Base-by-base conservation (phyloP, 2,888 invertebrate species). In the Anaspis maculata region DNA sequence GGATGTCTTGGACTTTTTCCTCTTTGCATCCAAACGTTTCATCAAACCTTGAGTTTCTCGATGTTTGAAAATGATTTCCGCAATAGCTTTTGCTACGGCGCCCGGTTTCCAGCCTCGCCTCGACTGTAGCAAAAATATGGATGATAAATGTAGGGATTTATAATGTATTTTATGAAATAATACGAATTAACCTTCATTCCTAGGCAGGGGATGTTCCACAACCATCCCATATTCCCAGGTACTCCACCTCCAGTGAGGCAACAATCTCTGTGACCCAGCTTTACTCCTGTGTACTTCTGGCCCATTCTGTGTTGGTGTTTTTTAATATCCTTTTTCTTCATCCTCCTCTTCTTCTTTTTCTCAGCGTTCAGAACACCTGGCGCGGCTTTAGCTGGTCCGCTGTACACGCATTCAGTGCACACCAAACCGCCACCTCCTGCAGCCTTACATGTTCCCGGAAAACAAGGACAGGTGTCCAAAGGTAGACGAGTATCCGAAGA, bases 161-260 rank as follows among this genome's bases (percentile, higher is more conserved):
- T 15, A 15, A 15, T 16, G 15, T 3, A 24, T 13, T 11, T 3
- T 23, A 13, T 1, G 11, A 15, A 34, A 30, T 13, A 35, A 13
- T 13, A 32, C 44, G 57, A 59, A n/a, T n/a, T n/a, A n/a, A n/a
- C n/a, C 49, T 55, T 57, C 16, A 61, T 37, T 3, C 43, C 41
- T 16, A 51, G 15, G 36, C 56, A 50, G 3, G 58, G 56, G 3
- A 49, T 52, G 40, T 65, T 76, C 81, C 81, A 81, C 15, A 77
- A 53, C 81, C 81, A 81, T 0, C 81, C 81, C 79, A 79, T 79
- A 25, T 69, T 61, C 0, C 68, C 59, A 0, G 81, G 80, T 1
- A 81, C 78, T 4, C 70, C 64, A 15, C 66, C 62, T 0, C 69
- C 68, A 0, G 69, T 67, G 14, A 63, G 53, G 2, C 71, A 57